Conservation (phyloP, 2,888 invertebrate species). For the Rhaphigaster nebulosa region DNA sequence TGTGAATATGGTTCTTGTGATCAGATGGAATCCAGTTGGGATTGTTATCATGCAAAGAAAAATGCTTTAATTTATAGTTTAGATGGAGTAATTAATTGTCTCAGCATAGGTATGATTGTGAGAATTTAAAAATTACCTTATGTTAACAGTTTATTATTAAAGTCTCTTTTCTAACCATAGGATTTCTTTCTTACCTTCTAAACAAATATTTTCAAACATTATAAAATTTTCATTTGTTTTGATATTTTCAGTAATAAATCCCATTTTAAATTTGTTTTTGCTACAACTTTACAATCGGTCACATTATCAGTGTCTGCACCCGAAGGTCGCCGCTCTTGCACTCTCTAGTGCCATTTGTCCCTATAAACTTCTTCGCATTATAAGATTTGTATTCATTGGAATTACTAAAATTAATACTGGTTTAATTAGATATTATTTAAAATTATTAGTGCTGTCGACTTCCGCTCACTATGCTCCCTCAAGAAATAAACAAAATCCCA, state of each 20-base stretch:
- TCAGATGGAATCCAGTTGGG: not conserved
- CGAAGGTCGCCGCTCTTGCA: too few relatives aligned
- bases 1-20: not conserved
- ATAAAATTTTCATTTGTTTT: not conserved
- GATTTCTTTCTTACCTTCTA: not conserved
- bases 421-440: too few relatives aligned
- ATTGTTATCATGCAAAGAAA: slow-evolving; percentile 47
- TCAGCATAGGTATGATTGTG: slow-evolving; percentile 43
- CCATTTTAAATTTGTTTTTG: too few relatives aligned
- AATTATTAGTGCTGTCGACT: too few relatives aligned
- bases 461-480: too few relatives aligned
- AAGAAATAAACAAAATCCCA: too few relatives aligned
- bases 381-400: too few relatives aligned
- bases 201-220: not conserved
- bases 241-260: not conserved
- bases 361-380: too few relatives aligned
- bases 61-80: slow-evolving; percentile 49
- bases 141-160: not conserved
- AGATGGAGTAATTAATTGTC: slow-evolving; percentile 23
- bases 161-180: not conserved
- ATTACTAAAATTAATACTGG: too few relatives aligned
- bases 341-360: too few relatives aligned
- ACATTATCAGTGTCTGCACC: too few relatives aligned
- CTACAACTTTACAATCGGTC: too few relatives aligned
- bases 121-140: not conserved